These are phyloP conservation scores for Chaetops frenatus DNA, from an alignment of 2,113 vertebrate species.

Conservation along the genomic window DNA sequence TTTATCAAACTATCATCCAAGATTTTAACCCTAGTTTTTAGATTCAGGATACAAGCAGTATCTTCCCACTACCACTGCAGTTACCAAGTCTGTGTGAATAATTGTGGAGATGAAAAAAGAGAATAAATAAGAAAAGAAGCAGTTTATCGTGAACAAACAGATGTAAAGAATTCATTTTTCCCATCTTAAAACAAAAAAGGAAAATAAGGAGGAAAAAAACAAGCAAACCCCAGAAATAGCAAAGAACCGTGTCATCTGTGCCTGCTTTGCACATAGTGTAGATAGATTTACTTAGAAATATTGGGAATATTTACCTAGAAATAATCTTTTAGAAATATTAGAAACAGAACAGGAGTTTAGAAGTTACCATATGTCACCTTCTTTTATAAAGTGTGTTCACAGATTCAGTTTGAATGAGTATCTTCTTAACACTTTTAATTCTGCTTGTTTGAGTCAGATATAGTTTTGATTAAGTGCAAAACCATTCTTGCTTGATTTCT, in stretches of 20 bases:
- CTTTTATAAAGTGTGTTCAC: background rate
- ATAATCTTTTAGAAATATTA: conserved; percentile 6
- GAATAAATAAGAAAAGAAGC: background rate
- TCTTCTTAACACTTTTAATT: background rate
- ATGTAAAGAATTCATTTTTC: background rate
- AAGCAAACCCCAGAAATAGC: background rate
- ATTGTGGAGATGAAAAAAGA: background rate
- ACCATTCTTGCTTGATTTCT: background rate
- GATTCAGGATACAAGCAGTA: background rate
- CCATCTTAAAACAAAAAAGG: background rate
- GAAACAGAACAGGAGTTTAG: conserved; percentile 8
- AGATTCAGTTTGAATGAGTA: background rate
- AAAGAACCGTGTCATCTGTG: background rate
- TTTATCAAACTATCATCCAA: background rate
- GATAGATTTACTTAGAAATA: conserved; percentile 30
- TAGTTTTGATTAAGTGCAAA: background rate
- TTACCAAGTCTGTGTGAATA: background rate
- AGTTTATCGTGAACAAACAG: background rate
- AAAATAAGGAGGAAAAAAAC: background rate
- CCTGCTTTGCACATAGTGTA: background rate
- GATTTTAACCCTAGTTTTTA: background rate
- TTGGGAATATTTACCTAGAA: conserved; percentile 21
- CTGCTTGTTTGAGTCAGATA: background rate
- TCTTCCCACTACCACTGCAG: background rate
- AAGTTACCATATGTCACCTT: background rate